Base-by-base conservation (phyloP, 2,113 vertebrate genomes). In the Sphaerodactylus townsendi region DNA sequence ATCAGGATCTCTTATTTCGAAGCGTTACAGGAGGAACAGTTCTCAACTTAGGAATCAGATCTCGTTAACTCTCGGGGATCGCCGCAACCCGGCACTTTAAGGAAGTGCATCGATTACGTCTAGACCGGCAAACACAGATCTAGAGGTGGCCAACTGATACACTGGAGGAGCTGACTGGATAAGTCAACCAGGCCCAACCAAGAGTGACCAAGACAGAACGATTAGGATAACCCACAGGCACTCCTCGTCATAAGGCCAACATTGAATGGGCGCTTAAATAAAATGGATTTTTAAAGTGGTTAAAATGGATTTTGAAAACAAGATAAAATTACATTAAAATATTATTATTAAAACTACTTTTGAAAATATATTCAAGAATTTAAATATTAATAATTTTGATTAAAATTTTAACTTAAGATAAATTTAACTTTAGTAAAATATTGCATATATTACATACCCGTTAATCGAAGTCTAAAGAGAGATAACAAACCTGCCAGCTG, bases 191-290 rank as follows among this genome's bases (percentile, higher is more conserved):
- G 97, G 98, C 97, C 98, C 98, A 97, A 99, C 97, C 98, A 98
- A 97, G 97, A 99, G 97, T 98, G 98, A 98, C 97, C 98, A 98
- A 98, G 97, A 98, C 98, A 97, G 97, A 99, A 98, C 97, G 98
- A 97, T 98, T 97, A 97, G 96, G 96, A 96, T 97, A 97, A 97
- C 96, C 97, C 96, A 97, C 96, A 96, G 96, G 95, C 96, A 98
- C 97, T 98, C 98, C 98, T 98, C 97, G 95, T 97, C 96, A 96
- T 97, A 97, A 98, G 98, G 98, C 97, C 98, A 98, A 99, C 98
- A n/a, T n/a, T n/a, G 98, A 98, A 98, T 97, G 98, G 97, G 98
- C 98, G 99, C 98, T 98, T 97, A 99, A 99, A 99, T 98, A 99
- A 98, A 98, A 97, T 96, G 95, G 95, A 96, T 96, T 96, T 96